Conservation (phyloP, 2,113 vertebrate species). For the Eupsittula cactorum region DNA sequence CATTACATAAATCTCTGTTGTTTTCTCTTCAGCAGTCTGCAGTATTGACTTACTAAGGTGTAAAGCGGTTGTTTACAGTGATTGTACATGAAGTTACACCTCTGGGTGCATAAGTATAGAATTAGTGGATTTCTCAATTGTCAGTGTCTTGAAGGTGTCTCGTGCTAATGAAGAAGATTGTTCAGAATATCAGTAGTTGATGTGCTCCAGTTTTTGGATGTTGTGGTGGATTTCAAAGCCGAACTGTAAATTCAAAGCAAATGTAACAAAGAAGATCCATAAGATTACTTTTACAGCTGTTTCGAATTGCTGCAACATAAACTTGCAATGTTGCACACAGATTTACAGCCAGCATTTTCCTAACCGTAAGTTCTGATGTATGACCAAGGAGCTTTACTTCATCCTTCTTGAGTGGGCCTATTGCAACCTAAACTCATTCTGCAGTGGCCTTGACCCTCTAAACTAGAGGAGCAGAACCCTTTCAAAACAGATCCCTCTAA, state of each 20-base stretch:
- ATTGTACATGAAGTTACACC: neutral
- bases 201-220: neutral
- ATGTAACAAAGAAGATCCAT: neutral
- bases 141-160: neutral
- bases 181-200: neutral
- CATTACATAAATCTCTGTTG: neutral
- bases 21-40: neutral
- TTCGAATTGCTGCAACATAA: neutral
- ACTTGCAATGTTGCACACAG: neutral
- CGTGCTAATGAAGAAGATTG: neutral
- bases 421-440: neutral
- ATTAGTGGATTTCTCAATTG: neutral
- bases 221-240: neutral
- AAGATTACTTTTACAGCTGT: neutral
- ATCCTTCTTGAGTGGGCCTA: neutral
- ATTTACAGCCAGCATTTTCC: neutral
- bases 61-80: neutral
- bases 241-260: neutral
- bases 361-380: neutral
- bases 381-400: neutral
- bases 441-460: neutral
- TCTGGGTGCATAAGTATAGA: neutral
- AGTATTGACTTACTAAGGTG: neutral
- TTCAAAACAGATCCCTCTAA: neutral
- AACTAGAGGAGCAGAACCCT: neutral